A percentile compares a stretch with the other conserved stretches of the same genome.
phyloP scores from a whole-genome alignment of 2,797 vertebrate genomes.

The Poecile montanus region DNA sequence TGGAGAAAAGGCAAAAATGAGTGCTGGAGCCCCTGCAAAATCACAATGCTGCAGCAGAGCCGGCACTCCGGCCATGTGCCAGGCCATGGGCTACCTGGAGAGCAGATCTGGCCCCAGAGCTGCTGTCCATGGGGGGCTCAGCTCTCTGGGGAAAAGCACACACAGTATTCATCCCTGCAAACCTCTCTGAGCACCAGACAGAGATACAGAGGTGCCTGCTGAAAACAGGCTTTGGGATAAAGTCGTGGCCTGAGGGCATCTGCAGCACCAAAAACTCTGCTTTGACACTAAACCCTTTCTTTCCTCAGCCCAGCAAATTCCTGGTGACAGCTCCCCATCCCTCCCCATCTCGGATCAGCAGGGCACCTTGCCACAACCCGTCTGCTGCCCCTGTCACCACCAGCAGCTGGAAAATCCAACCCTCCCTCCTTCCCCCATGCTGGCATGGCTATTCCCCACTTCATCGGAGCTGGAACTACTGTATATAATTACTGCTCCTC shows the following conservation, averaged over 20 bases:
- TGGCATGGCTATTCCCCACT: neutral
- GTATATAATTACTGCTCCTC: neutral
- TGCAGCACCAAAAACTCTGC: neutral
- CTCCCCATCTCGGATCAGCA: neutral
- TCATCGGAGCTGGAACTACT: neutral
- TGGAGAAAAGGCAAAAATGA: neutral
- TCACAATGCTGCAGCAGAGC: rapidly evolving
- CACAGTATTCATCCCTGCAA: neutral
- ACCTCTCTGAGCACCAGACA: neutral
- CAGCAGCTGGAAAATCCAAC: neutral
- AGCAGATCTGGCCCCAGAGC: rapidly evolving
- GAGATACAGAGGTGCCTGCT: neutral
- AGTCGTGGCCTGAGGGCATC: neutral
- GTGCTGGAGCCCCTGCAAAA: neutral
- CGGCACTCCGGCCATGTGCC: rapidly evolving
- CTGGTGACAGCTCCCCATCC: neutral
- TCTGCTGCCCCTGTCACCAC: neutral
- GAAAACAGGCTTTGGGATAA: neutral
- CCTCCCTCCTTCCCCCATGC: neutral
- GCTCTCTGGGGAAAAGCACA: neutral
- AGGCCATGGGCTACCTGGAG: rapidly evolving
- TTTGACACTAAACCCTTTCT: neutral
- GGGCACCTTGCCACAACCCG: neutral
- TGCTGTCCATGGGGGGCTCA: neutral
- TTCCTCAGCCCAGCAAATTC: neutral